phyloP scores from a whole-genome alignment of 37 sponge, comb jelly and placozoan species.

The Theonella swinhoei region DNA sequence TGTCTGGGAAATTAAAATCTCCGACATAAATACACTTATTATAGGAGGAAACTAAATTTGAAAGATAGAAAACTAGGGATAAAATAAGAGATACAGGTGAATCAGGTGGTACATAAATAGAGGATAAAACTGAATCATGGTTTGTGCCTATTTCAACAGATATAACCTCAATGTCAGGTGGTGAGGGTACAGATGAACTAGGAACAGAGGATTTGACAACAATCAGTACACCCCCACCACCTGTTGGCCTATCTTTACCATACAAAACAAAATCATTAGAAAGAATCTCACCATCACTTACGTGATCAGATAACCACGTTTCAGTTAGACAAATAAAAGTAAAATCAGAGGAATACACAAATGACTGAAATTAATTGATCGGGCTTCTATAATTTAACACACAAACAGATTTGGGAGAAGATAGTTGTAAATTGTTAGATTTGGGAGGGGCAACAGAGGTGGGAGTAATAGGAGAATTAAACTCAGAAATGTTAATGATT shows the following conservation, averaged over 20 bases:
- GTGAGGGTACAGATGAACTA: neutral
- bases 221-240: neutral
- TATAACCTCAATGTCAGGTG: neutral
- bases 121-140: neutral
- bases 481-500: neutral
- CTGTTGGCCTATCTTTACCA: neutral
- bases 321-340: neutral
- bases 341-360: no score
- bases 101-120: neutral
- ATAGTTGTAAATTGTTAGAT: neutral
- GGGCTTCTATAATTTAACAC: neutral
- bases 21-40: neutral
- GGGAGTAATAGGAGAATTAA: neutral
- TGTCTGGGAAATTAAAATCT: neutral
- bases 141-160: neutral
- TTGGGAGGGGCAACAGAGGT: neutral
- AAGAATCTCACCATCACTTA: neutral
- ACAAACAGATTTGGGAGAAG: neutral
- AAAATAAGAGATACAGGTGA: neutral
- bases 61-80: neutral
- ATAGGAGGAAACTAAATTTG: neutral
- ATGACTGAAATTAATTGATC: neutral
- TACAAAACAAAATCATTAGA: neutral
- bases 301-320: neutral
- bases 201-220: neutral